Evolutionary conservation across 2,888 invertebrate species (phyloP).

Genomic region (Adelognathus sp.): DNA sequence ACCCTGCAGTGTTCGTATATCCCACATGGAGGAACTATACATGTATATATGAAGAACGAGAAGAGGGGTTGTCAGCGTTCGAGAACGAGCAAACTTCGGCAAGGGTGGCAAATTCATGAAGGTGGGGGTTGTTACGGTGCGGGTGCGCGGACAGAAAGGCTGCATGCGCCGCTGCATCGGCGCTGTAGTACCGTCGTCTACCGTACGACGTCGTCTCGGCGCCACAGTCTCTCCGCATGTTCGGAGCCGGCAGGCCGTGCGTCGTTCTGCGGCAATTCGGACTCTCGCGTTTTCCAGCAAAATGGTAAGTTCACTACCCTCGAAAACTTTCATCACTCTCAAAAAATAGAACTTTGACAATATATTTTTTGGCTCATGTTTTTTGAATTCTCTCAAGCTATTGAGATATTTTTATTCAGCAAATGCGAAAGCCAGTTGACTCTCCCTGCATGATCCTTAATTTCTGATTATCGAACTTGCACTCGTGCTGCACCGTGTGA

Average conservation of each 20-base stretch:
- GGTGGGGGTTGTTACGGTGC: slow-evolving; percentile 65
- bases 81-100: background rate
- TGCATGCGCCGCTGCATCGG: slow-evolving; percentile 75
- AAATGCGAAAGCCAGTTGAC: too few relatives aligned
- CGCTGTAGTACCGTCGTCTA: slow-evolving; percentile 73
- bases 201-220: slow-evolving; percentile 69
- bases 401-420: too few relatives aligned
- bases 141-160: slow-evolving; percentile 70
- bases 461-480: background rate
- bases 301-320: slow-evolving; percentile 72
- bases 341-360: background rate
- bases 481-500: slow-evolving; percentile 15
- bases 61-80: slow-evolving; percentile 1
- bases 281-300: slow-evolving; percentile 62
- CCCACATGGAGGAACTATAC: background rate
- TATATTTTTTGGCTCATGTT: too few relatives aligned
- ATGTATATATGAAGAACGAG: too few relatives aligned
- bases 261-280: slow-evolving; percentile 57
- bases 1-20: slow-evolving; percentile 15
- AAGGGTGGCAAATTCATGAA: slow-evolving; percentile 4
- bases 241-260: slow-evolving; percentile 69
- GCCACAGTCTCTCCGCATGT: slow-evolving; percentile 76
- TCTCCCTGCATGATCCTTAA: too few relatives aligned
- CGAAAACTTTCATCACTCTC: background rate
- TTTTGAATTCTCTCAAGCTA: too few relatives aligned